These are phyloP conservation scores for Drosophila nebulosa DNA, from an alignment of 1,140 invertebrate genomes.

Conservation along the genomic window DNA sequence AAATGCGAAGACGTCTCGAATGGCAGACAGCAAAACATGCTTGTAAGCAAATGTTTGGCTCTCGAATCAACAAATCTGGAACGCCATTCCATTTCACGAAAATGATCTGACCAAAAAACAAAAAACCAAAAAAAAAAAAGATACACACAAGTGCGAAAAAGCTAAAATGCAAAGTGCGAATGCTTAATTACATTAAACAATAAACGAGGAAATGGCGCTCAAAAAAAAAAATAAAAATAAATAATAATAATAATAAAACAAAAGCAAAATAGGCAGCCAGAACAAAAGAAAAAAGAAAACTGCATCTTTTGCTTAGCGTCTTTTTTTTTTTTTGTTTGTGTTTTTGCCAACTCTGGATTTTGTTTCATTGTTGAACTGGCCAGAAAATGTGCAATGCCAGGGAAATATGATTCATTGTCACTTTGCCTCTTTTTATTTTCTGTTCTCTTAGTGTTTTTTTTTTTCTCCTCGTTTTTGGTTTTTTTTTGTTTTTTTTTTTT, in stretches of 20 bases:
- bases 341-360: conserved; percentile 43
- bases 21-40: conserved; percentile 65
- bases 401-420: conserved; percentile 78
- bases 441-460: too few species aligned
- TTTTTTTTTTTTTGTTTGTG: neutral
- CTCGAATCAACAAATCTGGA: conserved; percentile 39
- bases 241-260: neutral
- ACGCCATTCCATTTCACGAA: conserved; percentile 42
- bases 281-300: neutral
- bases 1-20: conserved; percentile 10
- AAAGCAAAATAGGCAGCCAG: neutral
- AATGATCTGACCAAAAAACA: neutral
- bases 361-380: conserved; percentile 45
- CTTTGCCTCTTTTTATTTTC: neutral
- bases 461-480: conserved; percentile 6
- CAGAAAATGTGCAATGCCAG: conserved; percentile 69
- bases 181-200: conserved; percentile 12
- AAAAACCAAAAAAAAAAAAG: conserved; percentile 23
- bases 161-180: neutral
- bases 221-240: neutral
- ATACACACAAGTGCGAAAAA: neutral
- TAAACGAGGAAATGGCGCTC: conserved; percentile 10
- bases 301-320: conserved; percentile 28
- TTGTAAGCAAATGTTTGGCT: conserved; percentile 73
- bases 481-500: conserved; percentile 12